A percentile compares a stretch with the other conserved stretches of the same genome.
Evolutionary conservation across 2,888 invertebrate genomes (phyloP).

Genomic region (Zeuzera pyrina): DNA sequence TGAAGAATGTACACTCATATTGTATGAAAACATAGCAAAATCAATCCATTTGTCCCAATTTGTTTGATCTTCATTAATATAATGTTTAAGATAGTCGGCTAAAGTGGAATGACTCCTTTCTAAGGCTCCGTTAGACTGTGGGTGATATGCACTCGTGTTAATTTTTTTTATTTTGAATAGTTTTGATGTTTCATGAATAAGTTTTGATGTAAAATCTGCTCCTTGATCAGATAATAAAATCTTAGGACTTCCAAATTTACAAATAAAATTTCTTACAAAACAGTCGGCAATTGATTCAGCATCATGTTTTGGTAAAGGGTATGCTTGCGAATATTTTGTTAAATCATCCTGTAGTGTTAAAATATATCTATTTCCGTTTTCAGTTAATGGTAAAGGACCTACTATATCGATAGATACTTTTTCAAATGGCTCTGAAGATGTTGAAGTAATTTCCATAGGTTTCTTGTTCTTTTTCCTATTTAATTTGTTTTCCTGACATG

Average conservation of each 20-base stretch:
- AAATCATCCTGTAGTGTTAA: constrained; percentile 14
- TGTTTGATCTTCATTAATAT: constrained; percentile 23
- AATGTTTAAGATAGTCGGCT: constrained; percentile 32
- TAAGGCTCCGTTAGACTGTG: constrained; percentile 27
- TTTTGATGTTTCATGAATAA: constrained; percentile 27
- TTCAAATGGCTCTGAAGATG: constrained; percentile 20
- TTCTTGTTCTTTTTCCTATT: constrained; percentile 10
- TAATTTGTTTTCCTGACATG: constrained; percentile 1
- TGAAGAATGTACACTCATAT: constrained; percentile 23
- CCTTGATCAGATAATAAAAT: constrained; percentile 27
- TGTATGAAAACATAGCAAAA: constrained; percentile 29
- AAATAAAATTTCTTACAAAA: constrained; percentile 17
- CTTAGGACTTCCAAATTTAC: constrained; percentile 31
- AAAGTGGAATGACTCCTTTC: constrained; percentile 27
- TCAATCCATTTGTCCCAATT: constrained; percentile 31
- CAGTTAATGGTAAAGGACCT: constrained; percentile 19
- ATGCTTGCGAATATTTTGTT: constrained; percentile 17
- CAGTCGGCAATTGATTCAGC: constrained; percentile 21
- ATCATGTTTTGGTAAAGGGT: constrained; percentile 19
- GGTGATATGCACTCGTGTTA: constrained; percentile 24
- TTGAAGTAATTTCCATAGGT: constrained; percentile 25
- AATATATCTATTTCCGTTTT: constrained; percentile 15
- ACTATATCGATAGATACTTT: constrained; percentile 22
- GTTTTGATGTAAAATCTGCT: constrained; percentile 27
- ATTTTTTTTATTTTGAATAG: constrained; percentile 26